These are phyloP conservation scores for Eublepharis macularius DNA, from an alignment of 2,113 vertebrate species.

Conservation along the genomic window DNA sequence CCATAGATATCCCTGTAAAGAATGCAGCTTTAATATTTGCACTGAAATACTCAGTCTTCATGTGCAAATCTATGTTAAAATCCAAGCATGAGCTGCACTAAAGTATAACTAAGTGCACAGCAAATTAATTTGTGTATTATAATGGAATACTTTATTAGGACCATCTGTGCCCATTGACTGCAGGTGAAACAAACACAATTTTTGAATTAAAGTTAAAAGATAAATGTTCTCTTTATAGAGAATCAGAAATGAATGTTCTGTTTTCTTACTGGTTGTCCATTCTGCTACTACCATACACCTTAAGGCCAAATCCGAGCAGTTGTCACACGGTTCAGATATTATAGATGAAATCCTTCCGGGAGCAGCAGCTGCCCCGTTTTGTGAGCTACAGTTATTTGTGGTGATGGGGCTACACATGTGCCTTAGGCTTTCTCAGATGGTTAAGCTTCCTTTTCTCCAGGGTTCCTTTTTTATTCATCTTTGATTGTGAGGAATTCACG, in stretches of 20 bases:
- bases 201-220: constrained; percentile 13
- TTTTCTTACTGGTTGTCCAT: constrained; percentile 33
- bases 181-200: constrained; percentile 61
- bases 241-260: constrained; percentile 39
- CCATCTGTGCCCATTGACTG: constrained; percentile 62
- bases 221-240: background rate
- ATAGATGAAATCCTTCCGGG: constrained; percentile 73
- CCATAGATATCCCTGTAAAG: background rate
- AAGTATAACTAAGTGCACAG: constrained; percentile 27
- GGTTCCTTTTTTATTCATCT: constrained; percentile 23
- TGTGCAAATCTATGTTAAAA: background rate
- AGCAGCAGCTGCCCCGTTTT: constrained; percentile 71
- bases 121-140: constrained; percentile 45
- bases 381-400: constrained; percentile 69
- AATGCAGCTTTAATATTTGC: background rate
- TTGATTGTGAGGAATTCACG: constrained; percentile 45
- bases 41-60: background rate
- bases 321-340: constrained; percentile 60
- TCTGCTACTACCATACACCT: constrained; percentile 53
- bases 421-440: constrained; percentile 71
- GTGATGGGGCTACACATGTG: constrained; percentile 66
- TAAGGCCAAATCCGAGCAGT: constrained; percentile 67
- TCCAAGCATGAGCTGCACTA: background rate
- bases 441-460: constrained; percentile 62
- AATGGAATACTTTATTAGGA: constrained; percentile 38